These are phyloP conservation scores for Rhadinocentrus ornatus DNA, from an alignment of 2,797 vertebrate genomes.

Conservation along the genomic window DNA sequence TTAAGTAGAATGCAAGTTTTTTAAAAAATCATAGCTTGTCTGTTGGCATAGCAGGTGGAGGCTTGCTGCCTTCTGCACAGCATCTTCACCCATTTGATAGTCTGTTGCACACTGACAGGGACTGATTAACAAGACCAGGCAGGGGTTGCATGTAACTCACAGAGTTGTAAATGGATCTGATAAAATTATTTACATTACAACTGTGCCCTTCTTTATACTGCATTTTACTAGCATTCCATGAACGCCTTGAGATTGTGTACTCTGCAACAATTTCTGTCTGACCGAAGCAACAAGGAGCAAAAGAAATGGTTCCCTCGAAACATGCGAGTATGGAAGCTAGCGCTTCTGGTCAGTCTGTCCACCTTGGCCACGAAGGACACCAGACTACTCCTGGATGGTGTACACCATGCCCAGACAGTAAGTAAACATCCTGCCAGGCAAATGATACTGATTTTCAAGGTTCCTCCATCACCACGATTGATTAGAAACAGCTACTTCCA, in stretches of 20 bases:
- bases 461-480: not conserved
- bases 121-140: not conserved
- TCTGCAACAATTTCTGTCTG: not conserved
- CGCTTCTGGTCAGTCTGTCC: conserved; percentile 5
- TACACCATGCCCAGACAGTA: conserved; percentile 26
- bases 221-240: not conserved
- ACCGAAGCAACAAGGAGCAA: conserved; percentile 12
- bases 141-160: not conserved
- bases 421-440: conserved; percentile 6
- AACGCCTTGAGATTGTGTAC: not conserved
- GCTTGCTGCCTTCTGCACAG: conserved; percentile 33
- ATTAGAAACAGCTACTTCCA: not conserved
- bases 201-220: not conserved
- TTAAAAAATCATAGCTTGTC: not conserved
- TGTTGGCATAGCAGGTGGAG: not conserved
- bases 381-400: conserved; percentile 5
- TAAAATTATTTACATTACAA: not conserved
- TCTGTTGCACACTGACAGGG: conserved; percentile 16
- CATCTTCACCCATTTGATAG: conserved; percentile 50
- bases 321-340: conserved; percentile 42
- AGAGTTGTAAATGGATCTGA: not conserved
- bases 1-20: not conserved
- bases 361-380: conserved; percentile 7
- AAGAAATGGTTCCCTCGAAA: conserved; percentile 9
- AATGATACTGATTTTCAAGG: not conserved